phyloP scores from a whole-genome alignment of 1,140 invertebrate species.

The Matsumurasca onukii region DNA sequence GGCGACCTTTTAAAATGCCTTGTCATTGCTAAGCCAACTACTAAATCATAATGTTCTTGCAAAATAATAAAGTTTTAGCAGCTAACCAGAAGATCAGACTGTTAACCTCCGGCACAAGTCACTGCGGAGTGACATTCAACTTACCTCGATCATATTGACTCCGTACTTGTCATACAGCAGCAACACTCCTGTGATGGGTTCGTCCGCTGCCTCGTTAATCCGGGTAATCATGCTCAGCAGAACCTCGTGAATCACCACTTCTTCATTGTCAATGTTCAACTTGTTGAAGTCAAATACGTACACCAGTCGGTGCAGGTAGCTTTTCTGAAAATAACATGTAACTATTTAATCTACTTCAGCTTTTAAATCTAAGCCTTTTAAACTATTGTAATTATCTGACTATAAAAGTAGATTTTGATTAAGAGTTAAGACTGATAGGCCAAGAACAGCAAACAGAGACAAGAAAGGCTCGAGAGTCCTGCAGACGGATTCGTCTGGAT shows the following conservation, averaged over 20 bases:
- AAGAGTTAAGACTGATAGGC: background rate
- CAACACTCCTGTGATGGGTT: conserved; percentile 11
- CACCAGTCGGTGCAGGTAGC: conserved; percentile 18
- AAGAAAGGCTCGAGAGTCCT: no score
- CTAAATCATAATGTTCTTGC: no score
- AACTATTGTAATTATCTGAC: background rate
- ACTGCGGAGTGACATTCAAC: no score
- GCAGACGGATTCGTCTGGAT: no score
- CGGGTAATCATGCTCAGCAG: background rate
- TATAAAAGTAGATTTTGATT: background rate
- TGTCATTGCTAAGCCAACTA: no score
- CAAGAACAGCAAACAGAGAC: background rate
- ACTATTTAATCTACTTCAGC: no score
- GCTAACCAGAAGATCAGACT: no score
- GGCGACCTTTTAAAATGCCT: no score
- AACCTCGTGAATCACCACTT: background rate
- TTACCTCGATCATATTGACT: conserved; percentile 29
- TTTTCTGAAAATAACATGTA: conserved; percentile 21
- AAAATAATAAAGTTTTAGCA: no score
- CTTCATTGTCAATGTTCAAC: background rate
- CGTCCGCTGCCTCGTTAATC: conserved; percentile 2
- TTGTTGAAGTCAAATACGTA: conserved; percentile 25
- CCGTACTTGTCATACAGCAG: conserved; percentile 18
- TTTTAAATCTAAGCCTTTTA: background rate
- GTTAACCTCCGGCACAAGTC: no score